Base-by-base conservation (phyloP, 2,113 vertebrate genomes). In the Alouatta palliata region DNA sequence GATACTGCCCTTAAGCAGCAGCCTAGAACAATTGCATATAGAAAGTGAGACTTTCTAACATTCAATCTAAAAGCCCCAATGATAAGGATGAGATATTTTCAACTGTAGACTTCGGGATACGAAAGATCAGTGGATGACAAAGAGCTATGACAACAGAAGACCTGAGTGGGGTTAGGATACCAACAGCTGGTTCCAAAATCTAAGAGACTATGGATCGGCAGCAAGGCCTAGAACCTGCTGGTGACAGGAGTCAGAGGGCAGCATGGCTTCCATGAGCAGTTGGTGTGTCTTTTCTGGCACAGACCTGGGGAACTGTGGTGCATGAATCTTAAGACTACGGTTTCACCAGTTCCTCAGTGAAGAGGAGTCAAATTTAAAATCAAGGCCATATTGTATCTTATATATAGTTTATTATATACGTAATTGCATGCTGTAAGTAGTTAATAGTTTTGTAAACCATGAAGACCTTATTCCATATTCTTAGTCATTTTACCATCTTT, bases 401-500 rank as follows among this genome's bases (percentile, higher is more conserved):
- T 8, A 13, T 49, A 2, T 61, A 21, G 27, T 32, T 64, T 90
- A 16, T 54, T 27, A 43, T 32, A 40, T 20, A 80, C 70, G 16
- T 64, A 40, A 75, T 73, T 8, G 27, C 70, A 43, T 54, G 40
- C 6, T 80, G 6, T 47, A 12, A 8, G 47, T 30, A 82, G 47
- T 40, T 61, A 79, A 52, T n/a, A 27, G 19, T n/a, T 71, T 37
- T 27, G 54, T 43, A n/a, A 80, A 27, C 21, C 45, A 54, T 32
- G 8, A 47, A 49, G 30, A 75, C 20, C 61, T 92, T 88, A 95
- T 45, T 71, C 54, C 64, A 52, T 21, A 35, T 21, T 79, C 76
- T 95, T 40, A 84, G 21, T 92, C 37, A 16, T 40, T 87, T 95
- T 43, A 37, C 43, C 35, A 76, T 37, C 82, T 95, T 93, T 81